phyloP scores from a whole-genome alignment of 2,888 invertebrate genomes.

The Chrysolina oricalcia region DNA sequence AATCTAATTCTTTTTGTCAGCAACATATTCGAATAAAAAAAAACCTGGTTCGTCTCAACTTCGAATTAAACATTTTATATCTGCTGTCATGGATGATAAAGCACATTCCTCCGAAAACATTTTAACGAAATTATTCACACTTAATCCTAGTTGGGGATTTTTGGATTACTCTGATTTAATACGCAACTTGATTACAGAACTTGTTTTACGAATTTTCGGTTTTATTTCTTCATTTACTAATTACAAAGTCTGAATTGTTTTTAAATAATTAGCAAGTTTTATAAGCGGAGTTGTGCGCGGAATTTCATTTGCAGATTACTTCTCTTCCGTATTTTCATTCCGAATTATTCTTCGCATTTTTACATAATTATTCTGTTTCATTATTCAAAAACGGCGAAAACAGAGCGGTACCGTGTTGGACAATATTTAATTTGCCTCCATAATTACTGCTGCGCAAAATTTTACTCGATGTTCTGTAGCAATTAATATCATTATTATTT shows the following conservation, averaged over 20 bases:
- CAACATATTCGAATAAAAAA: neutral
- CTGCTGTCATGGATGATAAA: conserved; percentile 2
- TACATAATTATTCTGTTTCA: conserved; percentile 50
- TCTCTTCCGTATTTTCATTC: conserved; percentile 51
- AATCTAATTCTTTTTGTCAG: too few species aligned
- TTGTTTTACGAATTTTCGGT: conserved; percentile 65
- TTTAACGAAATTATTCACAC: conserved; percentile 66
- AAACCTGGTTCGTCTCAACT: neutral
- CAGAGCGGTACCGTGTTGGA: conserved; percentile 12
- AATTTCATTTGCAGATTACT: conserved; percentile 56
- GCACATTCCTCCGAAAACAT: conserved; percentile 49
- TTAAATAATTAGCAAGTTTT: conserved; percentile 65
- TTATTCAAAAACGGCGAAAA: conserved; percentile 40
- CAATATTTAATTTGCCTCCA: conserved; percentile 27
- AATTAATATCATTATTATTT: neutral
- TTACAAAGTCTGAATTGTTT: conserved; percentile 65
- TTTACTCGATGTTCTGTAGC: neutral
- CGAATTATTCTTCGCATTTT: conserved; percentile 53
- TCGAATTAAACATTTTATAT: neutral
- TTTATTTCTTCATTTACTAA: conserved; percentile 64
- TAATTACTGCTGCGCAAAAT: conserved; percentile 22
- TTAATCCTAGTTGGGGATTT: conserved; percentile 67
- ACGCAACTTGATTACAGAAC: conserved; percentile 67
- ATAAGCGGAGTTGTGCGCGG: conserved; percentile 51
- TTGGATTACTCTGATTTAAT: conserved; percentile 68